phyloP scores from a whole-genome alignment of 2,888 invertebrate species.

The Hipparchia sbordonii region DNA sequence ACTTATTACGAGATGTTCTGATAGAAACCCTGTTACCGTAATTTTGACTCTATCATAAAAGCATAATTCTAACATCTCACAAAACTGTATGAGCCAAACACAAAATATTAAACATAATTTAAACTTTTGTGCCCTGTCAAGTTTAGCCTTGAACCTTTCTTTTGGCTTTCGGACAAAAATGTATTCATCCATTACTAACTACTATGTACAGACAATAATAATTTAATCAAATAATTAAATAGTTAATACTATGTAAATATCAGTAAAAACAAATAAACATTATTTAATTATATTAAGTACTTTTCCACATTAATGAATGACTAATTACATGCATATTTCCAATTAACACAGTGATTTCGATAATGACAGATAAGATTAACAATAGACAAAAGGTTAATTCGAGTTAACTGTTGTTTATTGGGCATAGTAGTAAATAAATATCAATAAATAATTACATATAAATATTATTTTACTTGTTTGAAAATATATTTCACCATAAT shows the following conservation, averaged over 20 bases:
- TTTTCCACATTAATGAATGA: slow-evolving; percentile 9
- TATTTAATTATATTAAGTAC: background rate
- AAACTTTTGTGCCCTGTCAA: too few relatives aligned
- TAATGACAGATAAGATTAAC: slow-evolving; percentile 11
- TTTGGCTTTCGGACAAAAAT: background rate
- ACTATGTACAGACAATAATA: background rate
- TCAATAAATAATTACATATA: background rate
- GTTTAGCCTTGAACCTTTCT: too few relatives aligned
- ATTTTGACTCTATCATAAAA: too few relatives aligned
- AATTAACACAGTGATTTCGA: slow-evolving; percentile 1
- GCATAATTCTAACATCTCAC: too few relatives aligned
- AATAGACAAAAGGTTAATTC: background rate
- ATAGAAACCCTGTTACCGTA: too few relatives aligned
- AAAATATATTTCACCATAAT: background rate
- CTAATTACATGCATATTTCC: slow-evolving; percentile 5
- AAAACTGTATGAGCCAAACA: too few relatives aligned
- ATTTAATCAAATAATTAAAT: background rate
- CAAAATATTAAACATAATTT: too few relatives aligned
- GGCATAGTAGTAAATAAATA: background rate
- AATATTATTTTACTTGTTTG: background rate
- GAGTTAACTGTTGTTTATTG: background rate
- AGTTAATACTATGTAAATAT: background rate
- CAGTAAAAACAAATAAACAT: background rate
- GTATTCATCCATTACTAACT: background rate
- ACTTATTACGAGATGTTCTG: too few relatives aligned